phyloP scores from a whole-genome alignment of 35 echinoderm and acorn worm genomes.

The Ptychodera flava region DNA sequence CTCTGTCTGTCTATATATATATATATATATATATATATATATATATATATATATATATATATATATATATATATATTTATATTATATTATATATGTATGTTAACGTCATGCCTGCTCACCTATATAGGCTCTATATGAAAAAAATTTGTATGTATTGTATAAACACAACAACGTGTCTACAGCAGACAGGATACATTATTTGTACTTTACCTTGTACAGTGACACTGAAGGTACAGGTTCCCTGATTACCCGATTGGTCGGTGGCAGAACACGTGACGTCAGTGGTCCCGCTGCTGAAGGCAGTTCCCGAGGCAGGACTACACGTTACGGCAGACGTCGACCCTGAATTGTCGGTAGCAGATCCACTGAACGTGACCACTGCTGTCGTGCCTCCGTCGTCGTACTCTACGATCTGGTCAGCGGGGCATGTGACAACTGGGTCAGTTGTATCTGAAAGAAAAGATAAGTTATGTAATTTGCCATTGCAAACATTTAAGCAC shows the following conservation, averaged over 20 bases:
- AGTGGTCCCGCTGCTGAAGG: conserved; percentile 19
- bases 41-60: no score
- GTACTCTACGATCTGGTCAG: not conserved
- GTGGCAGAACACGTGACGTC: conserved; percentile 14
- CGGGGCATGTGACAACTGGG: not conserved
- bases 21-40: no score
- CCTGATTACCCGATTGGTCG: conserved; percentile 10
- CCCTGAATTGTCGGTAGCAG: conserved; percentile 19
- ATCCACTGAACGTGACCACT: not conserved
- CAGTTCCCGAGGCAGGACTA: not conserved
- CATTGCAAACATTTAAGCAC: no score
- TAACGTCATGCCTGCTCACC: no score
- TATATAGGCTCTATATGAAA: no score
- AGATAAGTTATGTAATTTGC: no score
- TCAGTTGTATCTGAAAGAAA: not conserved
- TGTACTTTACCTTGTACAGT: conserved; percentile 14
- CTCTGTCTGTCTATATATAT: no score
- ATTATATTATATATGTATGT: no score
- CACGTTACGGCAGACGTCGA: not conserved
- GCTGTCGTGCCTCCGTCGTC: conserved; percentile 4
- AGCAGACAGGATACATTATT: no score
- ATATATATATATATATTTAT: no score
- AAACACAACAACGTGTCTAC: no score
- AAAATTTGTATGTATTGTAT: no score
- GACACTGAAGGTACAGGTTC: conserved; percentile 12